phyloP scores from a whole-genome alignment of 2,797 vertebrate genomes.

The Tangara arthus region DNA sequence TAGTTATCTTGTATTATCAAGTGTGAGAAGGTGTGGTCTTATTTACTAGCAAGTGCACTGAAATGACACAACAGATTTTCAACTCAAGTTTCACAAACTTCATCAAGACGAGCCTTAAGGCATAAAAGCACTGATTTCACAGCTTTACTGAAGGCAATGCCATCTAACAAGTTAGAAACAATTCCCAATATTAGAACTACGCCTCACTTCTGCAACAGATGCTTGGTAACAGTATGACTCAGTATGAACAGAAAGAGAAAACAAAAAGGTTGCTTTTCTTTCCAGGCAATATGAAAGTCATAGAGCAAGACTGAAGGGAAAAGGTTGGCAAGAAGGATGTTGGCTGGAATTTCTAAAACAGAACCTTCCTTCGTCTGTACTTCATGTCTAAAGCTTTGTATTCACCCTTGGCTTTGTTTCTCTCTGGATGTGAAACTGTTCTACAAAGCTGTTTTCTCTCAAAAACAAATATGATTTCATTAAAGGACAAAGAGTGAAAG shows the following conservation, averaged over 20 bases:
- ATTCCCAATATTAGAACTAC: background rate
- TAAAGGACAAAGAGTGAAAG: conserved; percentile 10
- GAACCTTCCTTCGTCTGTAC: conserved; percentile 26
- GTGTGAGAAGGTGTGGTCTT: accelerated
- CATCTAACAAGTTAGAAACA: background rate
- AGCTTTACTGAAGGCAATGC: background rate
- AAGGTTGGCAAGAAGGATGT: background rate
- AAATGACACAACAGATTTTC: background rate
- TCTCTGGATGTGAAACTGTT: conserved; percentile 43
- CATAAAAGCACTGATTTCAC: background rate
- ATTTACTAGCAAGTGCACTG: background rate
- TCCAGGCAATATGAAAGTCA: conserved; percentile 23
- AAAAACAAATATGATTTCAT: conserved; percentile 55
- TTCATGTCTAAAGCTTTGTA: conserved; percentile 23
- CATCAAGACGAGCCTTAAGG: background rate
- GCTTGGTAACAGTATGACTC: background rate
- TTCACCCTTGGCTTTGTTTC: conserved; percentile 42
- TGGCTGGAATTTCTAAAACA: conserved; percentile 48
- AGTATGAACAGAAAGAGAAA: background rate
- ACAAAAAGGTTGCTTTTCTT: background rate
- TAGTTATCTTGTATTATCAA: background rate
- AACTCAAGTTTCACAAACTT: background rate
- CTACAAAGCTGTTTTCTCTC: conserved; percentile 23
- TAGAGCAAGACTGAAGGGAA: conserved; percentile 19
- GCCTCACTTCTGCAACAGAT: background rate